Evolutionary conservation across 1,140 invertebrate genomes (phyloP).

Genomic region (Heliconius nattereri): DNA sequence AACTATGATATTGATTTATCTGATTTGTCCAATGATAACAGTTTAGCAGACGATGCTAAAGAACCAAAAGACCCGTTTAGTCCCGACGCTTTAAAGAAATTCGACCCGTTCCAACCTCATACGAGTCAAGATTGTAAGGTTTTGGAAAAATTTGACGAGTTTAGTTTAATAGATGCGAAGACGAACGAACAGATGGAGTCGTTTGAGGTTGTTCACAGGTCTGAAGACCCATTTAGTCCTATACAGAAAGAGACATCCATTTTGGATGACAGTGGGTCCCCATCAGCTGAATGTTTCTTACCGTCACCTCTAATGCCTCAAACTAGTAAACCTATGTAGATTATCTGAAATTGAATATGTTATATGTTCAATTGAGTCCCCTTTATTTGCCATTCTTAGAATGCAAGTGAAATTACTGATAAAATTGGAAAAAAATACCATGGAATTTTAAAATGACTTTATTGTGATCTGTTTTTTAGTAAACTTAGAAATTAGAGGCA

Average conservation of each 20-base stretch:
- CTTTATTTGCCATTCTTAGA: too few species aligned
- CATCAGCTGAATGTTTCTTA: slow-evolving; percentile 82
- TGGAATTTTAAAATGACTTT: too few species aligned
- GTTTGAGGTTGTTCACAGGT: slow-evolving; percentile 60
- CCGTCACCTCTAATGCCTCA: slow-evolving; percentile 84
- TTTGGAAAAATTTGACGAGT: slow-evolving; percentile 67
- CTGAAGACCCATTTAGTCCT: slow-evolving; percentile 48
- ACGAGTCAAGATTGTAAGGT: slow-evolving; percentile 40
- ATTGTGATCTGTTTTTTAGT: too few species aligned
- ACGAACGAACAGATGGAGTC: slow-evolving; percentile 46
- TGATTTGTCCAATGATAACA: slow-evolving; percentile 86
- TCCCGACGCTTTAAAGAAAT: slow-evolving; percentile 57
- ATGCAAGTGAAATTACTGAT: too few species aligned
- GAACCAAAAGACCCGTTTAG: slow-evolving; percentile 65
- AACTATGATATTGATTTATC: slow-evolving; percentile 88
- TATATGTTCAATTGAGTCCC: not conserved
- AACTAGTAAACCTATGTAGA: slow-evolving; percentile 47
- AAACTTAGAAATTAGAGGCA: too few species aligned
- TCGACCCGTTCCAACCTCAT: slow-evolving; percentile 61
- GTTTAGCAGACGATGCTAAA: slow-evolving; percentile 82
- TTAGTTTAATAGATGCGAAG: slow-evolving; percentile 56
- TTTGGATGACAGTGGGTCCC: slow-evolving; percentile 83
- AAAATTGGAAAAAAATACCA: too few species aligned
- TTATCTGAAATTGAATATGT: not conserved
- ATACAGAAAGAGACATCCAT: slow-evolving; percentile 70